Percentiles rank a stretch among this genome's conserved stretches.
Evolutionary conservation across 2,888 invertebrate genomes (phyloP).

Genomic region (Ephialtes manifestator): DNA sequence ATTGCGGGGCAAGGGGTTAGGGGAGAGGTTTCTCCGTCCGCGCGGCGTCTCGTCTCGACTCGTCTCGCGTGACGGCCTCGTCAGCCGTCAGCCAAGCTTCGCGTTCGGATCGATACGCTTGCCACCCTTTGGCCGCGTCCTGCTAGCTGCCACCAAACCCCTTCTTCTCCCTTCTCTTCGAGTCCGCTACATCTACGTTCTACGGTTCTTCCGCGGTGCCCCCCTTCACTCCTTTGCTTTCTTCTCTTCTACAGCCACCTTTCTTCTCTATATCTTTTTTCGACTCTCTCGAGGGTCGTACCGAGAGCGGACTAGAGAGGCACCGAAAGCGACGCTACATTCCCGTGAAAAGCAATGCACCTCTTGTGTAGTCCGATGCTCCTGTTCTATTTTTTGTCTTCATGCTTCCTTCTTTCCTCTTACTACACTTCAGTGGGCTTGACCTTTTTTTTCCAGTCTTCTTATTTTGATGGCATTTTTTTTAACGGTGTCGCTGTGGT

Average conservation of each 20-base stretch:
- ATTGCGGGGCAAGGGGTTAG: conserved; percentile 39
- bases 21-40: conserved; percentile 77
- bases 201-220: conserved; percentile 68
- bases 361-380: conserved; percentile 50
- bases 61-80: conserved; percentile 86
- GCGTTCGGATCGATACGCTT: conserved; percentile 85
- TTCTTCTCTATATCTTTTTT: conserved; percentile 53
- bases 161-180: conserved; percentile 67
- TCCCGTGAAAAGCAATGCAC: conserved; percentile 84
- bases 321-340: conserved; percentile 27
- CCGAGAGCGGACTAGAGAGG: conserved; percentile 22
- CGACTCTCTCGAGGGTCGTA: conserved; percentile 46
- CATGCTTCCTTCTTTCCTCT: not conserved
- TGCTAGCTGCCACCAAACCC: conserved; percentile 69
- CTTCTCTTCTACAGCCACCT: conserved; percentile 47
- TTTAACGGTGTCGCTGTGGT: not conserved
- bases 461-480: not conserved
- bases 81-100: conserved; percentile 85
- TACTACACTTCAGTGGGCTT: not conserved
- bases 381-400: not conserved
- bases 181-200: conserved; percentile 52
- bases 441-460: not conserved
- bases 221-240: conserved; percentile 63
- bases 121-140: conserved; percentile 79
- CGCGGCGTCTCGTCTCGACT: conserved; percentile 83